These are phyloP conservation scores for Phasia obesa DNA, from an alignment of 2,888 invertebrate species.

Conservation along the genomic window DNA sequence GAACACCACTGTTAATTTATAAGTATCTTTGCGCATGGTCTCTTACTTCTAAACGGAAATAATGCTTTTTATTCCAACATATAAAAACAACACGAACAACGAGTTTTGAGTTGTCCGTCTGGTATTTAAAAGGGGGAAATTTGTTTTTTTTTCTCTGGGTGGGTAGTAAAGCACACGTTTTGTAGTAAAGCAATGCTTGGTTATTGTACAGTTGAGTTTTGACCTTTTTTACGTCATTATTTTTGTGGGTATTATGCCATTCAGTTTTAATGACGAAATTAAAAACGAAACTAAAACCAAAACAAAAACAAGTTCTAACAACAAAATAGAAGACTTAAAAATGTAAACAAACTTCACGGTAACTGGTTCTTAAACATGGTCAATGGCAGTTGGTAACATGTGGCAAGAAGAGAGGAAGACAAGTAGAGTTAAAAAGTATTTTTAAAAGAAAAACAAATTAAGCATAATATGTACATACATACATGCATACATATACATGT, in stretches of 20 bases:
- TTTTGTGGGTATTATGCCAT: conserved; percentile 36
- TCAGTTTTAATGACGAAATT: conserved; percentile 32
- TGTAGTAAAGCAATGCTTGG: not conserved
- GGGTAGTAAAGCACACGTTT: not conserved
- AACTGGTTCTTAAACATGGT: conserved; percentile 64
- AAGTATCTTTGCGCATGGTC: conserved; percentile 13
- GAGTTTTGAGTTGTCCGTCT: not conserved
- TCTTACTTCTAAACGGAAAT: not conserved
- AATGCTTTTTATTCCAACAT: not conserved
- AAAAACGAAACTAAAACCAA: conserved; percentile 20
- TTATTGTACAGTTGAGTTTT: conserved; percentile 68
- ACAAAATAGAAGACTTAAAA: conserved; percentile 43
- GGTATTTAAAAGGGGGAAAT: not conserved
- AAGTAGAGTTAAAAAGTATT: not conserved
- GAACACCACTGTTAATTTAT: conserved; percentile 10
- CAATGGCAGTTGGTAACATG: conserved; percentile 39
- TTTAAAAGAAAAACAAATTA: not conserved
- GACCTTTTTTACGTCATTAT: conserved; percentile 56
- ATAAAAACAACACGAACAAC: conserved; percentile 32
- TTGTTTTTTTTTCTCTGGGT: not conserved
- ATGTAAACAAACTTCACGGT: conserved; percentile 62
- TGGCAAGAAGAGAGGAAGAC: not conserved
- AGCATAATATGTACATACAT: not conserved
- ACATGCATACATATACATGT: no score
- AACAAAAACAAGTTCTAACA: conserved; percentile 39